Percentiles rank a stretch among this genome's conserved stretches.
These are phyloP conservation scores for Pristionchus entomophagus DNA, from an alignment of 2,888 invertebrate species.

Conservation along the genomic window DNA sequence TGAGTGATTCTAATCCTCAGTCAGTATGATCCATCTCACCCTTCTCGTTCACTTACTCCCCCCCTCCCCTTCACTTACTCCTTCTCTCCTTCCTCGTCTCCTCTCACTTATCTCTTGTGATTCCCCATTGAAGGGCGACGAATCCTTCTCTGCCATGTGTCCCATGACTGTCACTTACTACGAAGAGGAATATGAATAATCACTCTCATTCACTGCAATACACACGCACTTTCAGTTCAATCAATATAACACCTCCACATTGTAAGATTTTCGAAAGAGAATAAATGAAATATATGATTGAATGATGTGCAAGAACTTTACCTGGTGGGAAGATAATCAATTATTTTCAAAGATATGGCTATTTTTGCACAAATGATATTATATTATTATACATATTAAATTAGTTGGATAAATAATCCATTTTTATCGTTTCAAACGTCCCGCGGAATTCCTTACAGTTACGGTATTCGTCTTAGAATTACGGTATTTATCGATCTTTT, in stretches of 20 bases:
- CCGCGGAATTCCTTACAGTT: no score
- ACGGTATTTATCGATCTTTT: no score
- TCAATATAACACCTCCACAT: not conserved
- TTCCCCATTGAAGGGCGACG: constrained; percentile 66
- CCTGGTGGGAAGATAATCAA: no score
- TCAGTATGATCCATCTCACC: not conserved
- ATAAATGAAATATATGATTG: constrained; percentile 8
- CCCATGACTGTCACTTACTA: constrained; percentile 74
- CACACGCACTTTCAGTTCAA: constrained; percentile 25
- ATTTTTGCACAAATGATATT: no score
- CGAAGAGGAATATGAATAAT: constrained; percentile 65
- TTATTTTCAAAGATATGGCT: no score
- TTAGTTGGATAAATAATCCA: no score
- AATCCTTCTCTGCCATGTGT: constrained; percentile 69
- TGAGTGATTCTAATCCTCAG: constrained; percentile 33
- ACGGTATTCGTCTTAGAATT: no score
- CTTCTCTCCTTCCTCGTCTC: constrained; percentile 43
- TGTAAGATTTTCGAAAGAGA: not conserved
- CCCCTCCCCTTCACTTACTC: constrained; percentile 48
- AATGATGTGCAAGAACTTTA: no score
- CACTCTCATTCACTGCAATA: not conserved
- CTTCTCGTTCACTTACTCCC: constrained; percentile 16
- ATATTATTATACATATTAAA: no score
- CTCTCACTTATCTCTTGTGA: not conserved
- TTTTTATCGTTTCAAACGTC: no score